phyloP scores from a whole-genome alignment of 37 sponge, comb jelly and placozoan species.

The Beroe forskalii region DNA sequence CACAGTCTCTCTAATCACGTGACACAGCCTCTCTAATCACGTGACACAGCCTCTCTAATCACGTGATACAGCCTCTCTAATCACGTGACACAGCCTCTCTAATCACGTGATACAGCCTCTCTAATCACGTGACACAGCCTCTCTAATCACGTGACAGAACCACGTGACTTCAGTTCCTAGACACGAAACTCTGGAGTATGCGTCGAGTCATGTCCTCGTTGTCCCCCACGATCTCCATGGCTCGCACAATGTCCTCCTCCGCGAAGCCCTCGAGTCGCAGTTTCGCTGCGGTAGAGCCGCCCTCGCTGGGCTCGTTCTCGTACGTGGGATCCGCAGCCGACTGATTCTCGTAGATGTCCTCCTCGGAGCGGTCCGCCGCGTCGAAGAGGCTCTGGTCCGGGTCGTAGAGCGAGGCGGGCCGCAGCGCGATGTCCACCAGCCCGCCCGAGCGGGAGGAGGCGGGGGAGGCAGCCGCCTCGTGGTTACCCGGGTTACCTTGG shows the following conservation, averaged over 20 bases:
- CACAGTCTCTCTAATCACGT: too few relatives aligned
- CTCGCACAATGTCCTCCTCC: slow-evolving; percentile 6
- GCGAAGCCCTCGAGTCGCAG: slow-evolving; percentile 10
- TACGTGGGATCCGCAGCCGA: not conserved
- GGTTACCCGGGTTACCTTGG: too few relatives aligned
- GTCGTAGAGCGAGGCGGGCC: slow-evolving; percentile 41
- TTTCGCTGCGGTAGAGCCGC: not conserved
- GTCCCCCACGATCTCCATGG: slow-evolving; percentile 52
- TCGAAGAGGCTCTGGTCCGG: slow-evolving; percentile 58
- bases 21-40: too few relatives aligned
- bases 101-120: not conserved
- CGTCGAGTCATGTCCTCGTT: slow-evolving; percentile 40
- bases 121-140: not conserved
- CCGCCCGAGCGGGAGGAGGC: not conserved
- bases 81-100: too few relatives aligned
- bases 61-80: too few relatives aligned
- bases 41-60: too few relatives aligned
- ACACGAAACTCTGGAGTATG: slow-evolving; percentile 49
- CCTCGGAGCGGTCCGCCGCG: not conserved
- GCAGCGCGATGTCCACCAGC: slow-evolving; percentile 54
- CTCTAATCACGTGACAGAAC: not conserved
- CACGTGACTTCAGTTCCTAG: slow-evolving; percentile 56
- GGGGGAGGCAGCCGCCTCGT: not conserved
- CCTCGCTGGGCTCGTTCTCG: not conserved
- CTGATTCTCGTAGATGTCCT: slow-evolving; percentile 63